Evolutionary conservation across 2,113 vertebrate species (phyloP).

Genomic region (Osmerus eperlanus): DNA sequence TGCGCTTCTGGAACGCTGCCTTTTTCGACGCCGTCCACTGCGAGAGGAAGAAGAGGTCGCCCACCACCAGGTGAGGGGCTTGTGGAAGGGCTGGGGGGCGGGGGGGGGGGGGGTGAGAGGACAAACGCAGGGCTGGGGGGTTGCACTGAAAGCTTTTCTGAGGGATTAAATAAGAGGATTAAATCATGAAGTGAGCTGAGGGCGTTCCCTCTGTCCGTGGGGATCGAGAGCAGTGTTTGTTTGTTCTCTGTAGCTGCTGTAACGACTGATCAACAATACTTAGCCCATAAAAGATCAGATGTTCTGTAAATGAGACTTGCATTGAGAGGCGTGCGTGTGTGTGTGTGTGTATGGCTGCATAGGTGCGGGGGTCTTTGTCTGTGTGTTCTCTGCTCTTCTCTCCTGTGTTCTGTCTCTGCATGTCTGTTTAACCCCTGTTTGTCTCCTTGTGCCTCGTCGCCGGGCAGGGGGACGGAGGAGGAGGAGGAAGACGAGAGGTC

Average conservation of each 20-base stretch:
- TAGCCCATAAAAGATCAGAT: too few species aligned
- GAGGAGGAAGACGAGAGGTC: constrained; percentile 93
- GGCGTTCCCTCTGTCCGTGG: background rate
- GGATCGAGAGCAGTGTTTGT: too few species aligned
- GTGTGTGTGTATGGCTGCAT: constrained; percentile 2
- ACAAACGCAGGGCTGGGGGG: background rate
- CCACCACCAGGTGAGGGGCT: constrained; percentile 87
- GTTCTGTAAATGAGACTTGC: background rate
- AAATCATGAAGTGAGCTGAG: background rate
- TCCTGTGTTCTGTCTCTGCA: constrained; percentile 62
- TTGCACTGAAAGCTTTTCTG: background rate
- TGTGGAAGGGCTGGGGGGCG: background rate
- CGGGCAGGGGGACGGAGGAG: constrained; percentile 84
- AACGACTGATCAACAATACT: too few species aligned
- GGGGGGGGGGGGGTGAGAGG: background rate
- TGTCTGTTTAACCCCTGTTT: constrained; percentile 79
- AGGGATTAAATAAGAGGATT: background rate
- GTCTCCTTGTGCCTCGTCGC: constrained; percentile 87
- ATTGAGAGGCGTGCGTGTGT: background rate
- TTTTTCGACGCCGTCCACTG: constrained; percentile 97
- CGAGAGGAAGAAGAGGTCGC: constrained; percentile 92
- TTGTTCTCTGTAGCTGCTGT: too few species aligned
- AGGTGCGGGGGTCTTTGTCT: background rate
- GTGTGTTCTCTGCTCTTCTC: background rate
- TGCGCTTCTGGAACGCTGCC: constrained; percentile 95